Conservation (phyloP, 2,797 vertebrate species). For the Streptopelia turtur region DNA sequence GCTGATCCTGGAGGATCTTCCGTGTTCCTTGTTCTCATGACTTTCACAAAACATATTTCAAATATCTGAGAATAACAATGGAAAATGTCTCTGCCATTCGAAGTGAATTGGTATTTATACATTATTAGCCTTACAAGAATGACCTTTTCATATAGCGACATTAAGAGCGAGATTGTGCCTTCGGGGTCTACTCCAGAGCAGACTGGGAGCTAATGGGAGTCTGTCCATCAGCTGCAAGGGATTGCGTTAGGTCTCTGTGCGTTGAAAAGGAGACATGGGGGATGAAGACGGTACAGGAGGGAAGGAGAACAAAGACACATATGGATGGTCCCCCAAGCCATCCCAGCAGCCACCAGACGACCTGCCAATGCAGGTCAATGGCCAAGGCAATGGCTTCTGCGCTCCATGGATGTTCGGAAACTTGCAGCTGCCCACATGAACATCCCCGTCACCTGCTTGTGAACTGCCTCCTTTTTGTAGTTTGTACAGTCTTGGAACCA, state of each 20-base stretch:
- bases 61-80: not conserved
- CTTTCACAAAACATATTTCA: not conserved
- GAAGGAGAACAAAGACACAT: too few relatives aligned
- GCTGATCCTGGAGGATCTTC: not conserved
- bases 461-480: not conserved
- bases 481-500: not conserved
- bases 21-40: too few relatives aligned
- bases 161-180: not conserved
- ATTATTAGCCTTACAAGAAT: not conserved
- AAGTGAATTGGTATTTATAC: not conserved
- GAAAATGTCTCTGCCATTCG: not conserved
- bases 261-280: not conserved
- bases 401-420: not conserved
- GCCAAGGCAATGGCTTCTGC: fast-evolving
- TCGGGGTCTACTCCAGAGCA: not conserved
- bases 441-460: not conserved
- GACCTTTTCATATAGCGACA: not conserved
- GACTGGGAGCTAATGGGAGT: not conserved
- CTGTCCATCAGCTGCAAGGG: not conserved
- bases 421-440: not conserved
- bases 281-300: not conserved
- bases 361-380: not conserved
- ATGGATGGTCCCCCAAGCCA: too few relatives aligned
- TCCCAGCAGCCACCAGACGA: not conserved
- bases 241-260: not conserved